Conservation (phyloP, 2,888 invertebrate species). For the Zygaena filipendulae region DNA sequence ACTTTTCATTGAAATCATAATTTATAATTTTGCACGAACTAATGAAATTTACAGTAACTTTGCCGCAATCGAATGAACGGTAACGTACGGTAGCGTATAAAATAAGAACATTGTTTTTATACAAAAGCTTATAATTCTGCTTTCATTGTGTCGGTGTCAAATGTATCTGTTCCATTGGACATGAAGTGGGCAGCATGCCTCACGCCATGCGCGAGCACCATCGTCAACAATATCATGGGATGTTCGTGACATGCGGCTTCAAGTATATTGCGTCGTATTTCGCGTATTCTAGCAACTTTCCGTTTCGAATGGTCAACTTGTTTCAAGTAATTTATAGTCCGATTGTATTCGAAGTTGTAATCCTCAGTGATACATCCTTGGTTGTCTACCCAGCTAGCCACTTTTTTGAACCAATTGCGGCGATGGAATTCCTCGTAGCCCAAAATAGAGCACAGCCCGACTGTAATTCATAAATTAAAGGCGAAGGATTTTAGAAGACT, state of each 20-base stretch:
- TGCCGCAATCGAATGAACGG: no score
- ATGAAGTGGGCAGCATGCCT: conserved; percentile 4
- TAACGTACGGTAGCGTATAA: no score
- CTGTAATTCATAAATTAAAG: conserved; percentile 9
- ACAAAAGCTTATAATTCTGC: no score
- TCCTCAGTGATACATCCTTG: conserved; percentile 5
- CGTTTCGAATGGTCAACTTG: neutral
- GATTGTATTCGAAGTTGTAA: conserved; percentile 1
- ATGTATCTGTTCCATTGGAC: no score
- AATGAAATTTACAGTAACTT: no score
- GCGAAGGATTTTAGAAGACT: neutral
- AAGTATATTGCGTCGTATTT: neutral
- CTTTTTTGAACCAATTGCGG: conserved; percentile 7
- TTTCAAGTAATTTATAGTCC: neutral
- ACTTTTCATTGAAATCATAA: no score
- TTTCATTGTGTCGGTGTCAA: no score
- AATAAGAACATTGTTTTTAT: no score
- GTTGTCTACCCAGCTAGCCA: conserved; percentile 3
- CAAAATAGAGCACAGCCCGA: conserved; percentile 8
- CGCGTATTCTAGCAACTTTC: neutral
- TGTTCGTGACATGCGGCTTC: conserved; percentile 2
- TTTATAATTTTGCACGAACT: no score
- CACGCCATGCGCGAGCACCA: conserved; percentile 7
- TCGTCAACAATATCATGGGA: conserved; percentile 3
- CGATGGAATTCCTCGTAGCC: conserved; percentile 7